Evolutionary conservation across 2,888 invertebrate genomes (phyloP).

Genomic region (Rhingia campestris): DNA sequence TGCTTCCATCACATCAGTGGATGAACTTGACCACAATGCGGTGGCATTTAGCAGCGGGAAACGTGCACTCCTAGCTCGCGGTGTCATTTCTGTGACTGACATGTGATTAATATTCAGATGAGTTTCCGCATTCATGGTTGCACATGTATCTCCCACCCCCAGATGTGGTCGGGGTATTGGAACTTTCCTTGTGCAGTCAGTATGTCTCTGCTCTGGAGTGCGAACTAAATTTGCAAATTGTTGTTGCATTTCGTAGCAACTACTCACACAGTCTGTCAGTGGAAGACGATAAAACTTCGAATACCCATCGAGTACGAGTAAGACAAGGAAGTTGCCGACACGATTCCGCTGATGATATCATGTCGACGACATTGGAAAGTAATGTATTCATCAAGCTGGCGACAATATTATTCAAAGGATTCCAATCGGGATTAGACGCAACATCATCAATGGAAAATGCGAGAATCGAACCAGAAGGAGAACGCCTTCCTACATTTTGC

Average conservation of each 20-base stretch:
- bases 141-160: background rate
- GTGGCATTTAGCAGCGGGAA: background rate
- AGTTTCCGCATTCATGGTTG: constrained; percentile 16
- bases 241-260: constrained; percentile 10
- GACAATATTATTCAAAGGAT: constrained; percentile 68
- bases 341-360: constrained; percentile 58
- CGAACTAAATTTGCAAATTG: constrained; percentile 30
- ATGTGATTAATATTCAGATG: constrained; percentile 64
- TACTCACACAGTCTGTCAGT: constrained; percentile 35
- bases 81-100: constrained; percentile 44
- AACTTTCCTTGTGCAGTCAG: too few relatives aligned
- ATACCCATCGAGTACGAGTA: background rate
- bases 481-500: background rate
- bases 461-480: constrained; percentile 40
- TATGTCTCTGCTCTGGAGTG: background rate
- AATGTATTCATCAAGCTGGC: constrained; percentile 69
- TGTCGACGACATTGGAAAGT: constrained; percentile 60
- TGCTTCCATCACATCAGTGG: constrained; percentile 6
- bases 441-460: constrained; percentile 28
- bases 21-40: constrained; percentile 10
- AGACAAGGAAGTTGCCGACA: constrained; percentile 3
- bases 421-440: constrained; percentile 67
- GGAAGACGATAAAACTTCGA: constrained; percentile 53
- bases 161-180: too few relatives aligned
- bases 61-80: background rate